A percentile compares a stretch with the other conserved stretches of the same genome.
Evolutionary conservation across 2,888 invertebrate genomes (phyloP).

Genomic region (Mantis religiosa): DNA sequence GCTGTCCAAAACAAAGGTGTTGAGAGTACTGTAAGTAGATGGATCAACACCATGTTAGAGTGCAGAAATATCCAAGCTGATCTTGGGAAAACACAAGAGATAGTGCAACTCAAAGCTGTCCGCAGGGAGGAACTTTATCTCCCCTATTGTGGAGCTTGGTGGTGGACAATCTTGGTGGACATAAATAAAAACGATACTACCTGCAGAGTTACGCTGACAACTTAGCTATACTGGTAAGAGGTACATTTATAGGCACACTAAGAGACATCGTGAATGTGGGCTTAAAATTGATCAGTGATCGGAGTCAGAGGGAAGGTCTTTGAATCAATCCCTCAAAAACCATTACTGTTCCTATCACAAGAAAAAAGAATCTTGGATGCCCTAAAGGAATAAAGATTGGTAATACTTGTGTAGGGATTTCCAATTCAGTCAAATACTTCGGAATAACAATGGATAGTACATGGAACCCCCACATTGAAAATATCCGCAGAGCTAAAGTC

Average conservation of each 20-base stretch:
- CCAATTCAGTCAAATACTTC: too few species aligned
- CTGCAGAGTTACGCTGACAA: not conserved
- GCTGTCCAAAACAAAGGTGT: constrained; percentile 17
- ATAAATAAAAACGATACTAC: constrained; percentile 20
- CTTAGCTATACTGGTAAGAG: not conserved
- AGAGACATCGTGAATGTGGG: too few species aligned
- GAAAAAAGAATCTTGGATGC: too few species aligned
- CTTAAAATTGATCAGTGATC: too few species aligned
- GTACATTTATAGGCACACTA: not conserved
- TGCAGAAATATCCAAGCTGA: constrained; percentile 11
- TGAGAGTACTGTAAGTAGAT: not conserved
- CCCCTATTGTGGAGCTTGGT: constrained; percentile 38
- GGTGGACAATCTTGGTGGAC: constrained; percentile 18
- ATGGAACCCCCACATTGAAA: too few species aligned
- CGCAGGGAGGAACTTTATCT: constrained; percentile 37
- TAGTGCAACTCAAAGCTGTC: constrained; percentile 33
- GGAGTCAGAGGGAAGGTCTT: too few species aligned
- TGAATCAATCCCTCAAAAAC: too few species aligned
- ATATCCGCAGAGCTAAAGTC: too few species aligned
- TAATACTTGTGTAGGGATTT: too few species aligned
- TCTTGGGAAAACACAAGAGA: not conserved
- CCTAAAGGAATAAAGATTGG: too few species aligned
- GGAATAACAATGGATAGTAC: too few species aligned
- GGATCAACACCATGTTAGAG: constrained; percentile 22
- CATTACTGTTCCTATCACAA: too few species aligned